Conservation (phyloP, 53 echinoderm and acorn worm species). For the Luidia sarsii region DNA sequence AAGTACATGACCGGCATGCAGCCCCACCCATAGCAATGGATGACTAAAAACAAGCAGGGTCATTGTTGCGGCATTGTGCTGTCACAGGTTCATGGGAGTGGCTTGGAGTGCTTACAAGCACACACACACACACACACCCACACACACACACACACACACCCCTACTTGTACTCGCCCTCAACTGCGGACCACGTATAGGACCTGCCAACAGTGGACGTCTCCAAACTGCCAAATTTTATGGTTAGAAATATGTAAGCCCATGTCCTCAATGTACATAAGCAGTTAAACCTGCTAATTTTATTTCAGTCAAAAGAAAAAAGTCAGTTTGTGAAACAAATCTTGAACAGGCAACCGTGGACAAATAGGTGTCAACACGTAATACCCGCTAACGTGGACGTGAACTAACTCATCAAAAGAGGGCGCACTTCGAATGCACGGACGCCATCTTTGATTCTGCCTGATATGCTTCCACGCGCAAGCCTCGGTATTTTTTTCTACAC, state of each 20-base stretch:
- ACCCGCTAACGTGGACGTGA: neutral
- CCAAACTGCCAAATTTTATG: neutral
- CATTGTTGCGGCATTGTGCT: no score
- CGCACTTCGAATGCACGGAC: constrained; percentile 29
- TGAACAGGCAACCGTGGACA: neutral
- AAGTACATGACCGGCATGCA: no score
- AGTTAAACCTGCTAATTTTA: neutral
- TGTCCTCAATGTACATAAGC: no score
- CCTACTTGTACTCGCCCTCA: neutral
- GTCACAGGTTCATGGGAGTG: no score
- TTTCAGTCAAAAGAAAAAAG: neutral
- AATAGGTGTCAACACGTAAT: no score
- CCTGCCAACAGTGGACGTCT: constrained; percentile 9
- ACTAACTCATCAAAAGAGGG: neutral
- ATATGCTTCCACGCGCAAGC: no score
- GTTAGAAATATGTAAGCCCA: neutral
- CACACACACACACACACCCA: neutral
- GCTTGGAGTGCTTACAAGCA: no score
- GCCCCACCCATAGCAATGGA: no score
- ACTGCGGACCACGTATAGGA: neutral
- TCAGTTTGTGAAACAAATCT: neutral
- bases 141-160: neutral
- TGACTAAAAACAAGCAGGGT: no score
- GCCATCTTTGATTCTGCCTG: no score
- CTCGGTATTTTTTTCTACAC: no score